Base-by-base conservation (phyloP, 35 echinoderm and acorn worm species). In the Acanthaster planci region DNA sequence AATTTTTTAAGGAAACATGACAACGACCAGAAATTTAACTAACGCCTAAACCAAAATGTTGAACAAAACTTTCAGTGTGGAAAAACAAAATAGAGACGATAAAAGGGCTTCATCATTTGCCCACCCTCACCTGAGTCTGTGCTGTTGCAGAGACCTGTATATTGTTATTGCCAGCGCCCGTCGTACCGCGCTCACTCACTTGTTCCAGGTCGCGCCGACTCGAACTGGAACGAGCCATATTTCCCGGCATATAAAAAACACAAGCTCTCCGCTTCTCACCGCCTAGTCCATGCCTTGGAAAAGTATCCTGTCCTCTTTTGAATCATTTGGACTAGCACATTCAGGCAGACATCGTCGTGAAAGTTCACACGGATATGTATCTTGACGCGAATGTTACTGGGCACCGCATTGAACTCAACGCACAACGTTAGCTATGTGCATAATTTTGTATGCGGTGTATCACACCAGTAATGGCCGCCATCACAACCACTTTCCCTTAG, bases 191-290 rank as follows among this genome's bases (percentile, higher is more conserved):
- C 14, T 72, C 64, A 8, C 34, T 72, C 64, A 72, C 64, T 72
- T 72, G 64, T 72, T 72, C 64, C 64, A 72, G 64, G 34, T 72
- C 64, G 7, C 64, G 64, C 64, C 34, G 64, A 72, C 64, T 72
- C 23, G 64, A 72, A 29, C 64, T 72, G 64, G 64, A 72, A 72
- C 23, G 64, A 72, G 64, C 64, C 64, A 72, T 72, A 72, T 72
- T 72, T 72, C 64, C 64, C 23, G 64, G 64, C 64, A 72, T 72
- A 72, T 27, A 72, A 72, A 31, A 6, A 47, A 47, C 42, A 31
- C 64, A 72, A 72, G 26, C 23, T 34, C 15, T 72, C 34, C 64
- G 64, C 34, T 72, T 72, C 22, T 35, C 64, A 30, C 64, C 64
- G 64, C 26, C 64, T 72, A 72, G 64, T 31, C 23, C 64, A 72